Percentiles rank a stretch among this genome's conserved stretches.
These are phyloP conservation scores for Triplophysa yarkandensis DNA, from an alignment of 2,797 vertebrate species.

Conservation along the genomic window DNA sequence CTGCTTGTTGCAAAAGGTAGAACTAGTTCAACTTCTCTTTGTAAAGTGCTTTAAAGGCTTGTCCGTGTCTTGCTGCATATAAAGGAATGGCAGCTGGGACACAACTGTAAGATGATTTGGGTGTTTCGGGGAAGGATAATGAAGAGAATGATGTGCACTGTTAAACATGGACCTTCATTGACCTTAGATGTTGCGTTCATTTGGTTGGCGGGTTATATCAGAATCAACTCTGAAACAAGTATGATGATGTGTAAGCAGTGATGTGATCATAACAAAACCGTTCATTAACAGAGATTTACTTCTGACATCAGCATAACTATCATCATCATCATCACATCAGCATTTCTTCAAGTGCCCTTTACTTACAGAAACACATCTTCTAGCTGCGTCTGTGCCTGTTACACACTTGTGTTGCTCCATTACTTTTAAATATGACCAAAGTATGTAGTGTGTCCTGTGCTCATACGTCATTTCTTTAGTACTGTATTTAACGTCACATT, in stretches of 20 bases:
- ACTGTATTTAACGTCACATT: neutral
- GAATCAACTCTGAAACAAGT: too few species aligned
- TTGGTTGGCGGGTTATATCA: too few species aligned
- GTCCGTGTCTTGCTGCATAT: neutral
- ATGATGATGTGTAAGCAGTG: conserved; percentile 74
- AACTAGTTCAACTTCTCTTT: neutral
- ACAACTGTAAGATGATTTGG: too few species aligned
- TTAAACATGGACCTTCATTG: too few species aligned
- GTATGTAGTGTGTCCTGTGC: neutral
- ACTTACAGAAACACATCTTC: conserved; percentile 2
- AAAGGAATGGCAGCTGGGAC: neutral
- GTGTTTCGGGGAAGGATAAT: too few species aligned
- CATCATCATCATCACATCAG: conserved; percentile 18
- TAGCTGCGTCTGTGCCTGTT: conserved; percentile 18
- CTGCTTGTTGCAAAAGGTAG: neutral
- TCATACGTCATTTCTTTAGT: neutral
- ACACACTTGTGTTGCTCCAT: conserved; percentile 12
- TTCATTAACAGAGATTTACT: conserved; percentile 19
- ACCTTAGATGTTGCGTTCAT: too few species aligned
- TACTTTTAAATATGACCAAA: conserved; percentile 33
- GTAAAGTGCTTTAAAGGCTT: neutral
- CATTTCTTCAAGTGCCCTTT: conserved; percentile 35
- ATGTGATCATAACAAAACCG: conserved; percentile 17
- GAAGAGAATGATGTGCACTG: too few species aligned
- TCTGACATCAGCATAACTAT: too few species aligned